A percentile compares a stretch with the other conserved stretches of the same genome.
These are phyloP conservation scores for Oryzias dopingdopingensis DNA, from an alignment of 2,797 vertebrate genomes.

Conservation along the genomic window DNA sequence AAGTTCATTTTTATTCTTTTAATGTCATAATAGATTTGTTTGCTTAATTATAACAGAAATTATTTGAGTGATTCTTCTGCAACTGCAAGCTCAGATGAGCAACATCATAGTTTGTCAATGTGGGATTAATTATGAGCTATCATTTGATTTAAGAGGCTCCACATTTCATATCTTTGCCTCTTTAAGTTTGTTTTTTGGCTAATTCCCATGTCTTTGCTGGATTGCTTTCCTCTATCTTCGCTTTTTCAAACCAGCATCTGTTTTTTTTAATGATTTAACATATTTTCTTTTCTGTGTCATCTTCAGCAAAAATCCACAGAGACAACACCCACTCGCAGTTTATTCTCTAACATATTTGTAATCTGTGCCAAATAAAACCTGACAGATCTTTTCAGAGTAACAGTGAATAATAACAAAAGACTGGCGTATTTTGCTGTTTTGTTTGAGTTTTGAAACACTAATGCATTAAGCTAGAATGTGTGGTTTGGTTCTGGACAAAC, in stretches of 20 bases:
- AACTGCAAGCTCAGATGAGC: too few species aligned
- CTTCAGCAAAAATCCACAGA: not conserved
- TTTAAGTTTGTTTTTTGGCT: not conserved
- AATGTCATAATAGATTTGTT: too few species aligned
- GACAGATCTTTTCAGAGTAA: slow-evolving; percentile 3
- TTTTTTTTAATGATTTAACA: slow-evolving; percentile 4
- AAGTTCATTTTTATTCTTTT: too few species aligned
- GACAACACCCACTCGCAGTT: slow-evolving; percentile 1
- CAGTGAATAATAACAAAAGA: slow-evolving; percentile 10
- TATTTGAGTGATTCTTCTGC: too few species aligned
- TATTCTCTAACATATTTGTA: slow-evolving; percentile 4
- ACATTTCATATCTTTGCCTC: too few species aligned
- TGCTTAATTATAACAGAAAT: too few species aligned
- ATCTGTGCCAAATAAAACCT: slow-evolving; percentile 2
- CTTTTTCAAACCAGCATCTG: slow-evolving; percentile 8
- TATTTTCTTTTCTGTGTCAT: slow-evolving; percentile 3
- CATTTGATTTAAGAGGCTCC: too few species aligned
- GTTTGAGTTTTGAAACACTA: not conserved
- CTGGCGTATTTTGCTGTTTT: not conserved
- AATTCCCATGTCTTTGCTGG: too few species aligned
- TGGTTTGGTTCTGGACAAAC: slow-evolving; percentile 1
- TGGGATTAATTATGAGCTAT: too few species aligned
- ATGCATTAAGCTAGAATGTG: not conserved
- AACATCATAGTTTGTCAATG: too few species aligned
- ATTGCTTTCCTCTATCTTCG: not conserved